A percentile compares a stretch with the other conserved stretches of the same genome.
Conservation (phyloP, 2,113 vertebrate species). For the Agelaius tricolor region DNA sequence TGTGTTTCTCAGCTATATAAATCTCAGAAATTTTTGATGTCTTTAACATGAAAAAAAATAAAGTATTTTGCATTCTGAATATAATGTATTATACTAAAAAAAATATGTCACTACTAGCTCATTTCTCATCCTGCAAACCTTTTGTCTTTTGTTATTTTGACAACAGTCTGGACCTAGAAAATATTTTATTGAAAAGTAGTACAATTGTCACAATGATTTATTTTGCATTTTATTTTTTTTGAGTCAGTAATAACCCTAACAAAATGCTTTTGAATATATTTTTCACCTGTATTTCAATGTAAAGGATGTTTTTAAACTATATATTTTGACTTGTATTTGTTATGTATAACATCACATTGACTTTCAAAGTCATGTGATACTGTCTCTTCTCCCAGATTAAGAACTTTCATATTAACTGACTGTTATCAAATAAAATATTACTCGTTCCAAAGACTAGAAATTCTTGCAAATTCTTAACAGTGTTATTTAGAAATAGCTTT, state of each 20-base stretch:
- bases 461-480: not conserved
- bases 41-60: not conserved
- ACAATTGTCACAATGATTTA: not conserved
- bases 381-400: not conserved
- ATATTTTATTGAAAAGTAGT: not conserved
- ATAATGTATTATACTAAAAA: not conserved
- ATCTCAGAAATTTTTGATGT: not conserved
- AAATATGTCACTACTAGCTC: not conserved
- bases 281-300: not conserved
- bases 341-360: not conserved
- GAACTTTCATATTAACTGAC: not conserved
- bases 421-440: not conserved
- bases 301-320: not conserved
- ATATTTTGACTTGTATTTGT: not conserved
- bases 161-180: not conserved
- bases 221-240: conserved; percentile 20
- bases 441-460: not conserved
- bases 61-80: not conserved
- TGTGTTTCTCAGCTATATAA: not conserved
- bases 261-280: not conserved
- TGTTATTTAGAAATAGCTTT: not conserved
- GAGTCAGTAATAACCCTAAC: not conserved
- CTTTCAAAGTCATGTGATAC: not conserved
- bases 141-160: not conserved
- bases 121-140: not conserved